Conservation (phyloP, 2,113 vertebrate genomes). For the Elanus axillaris region DNA sequence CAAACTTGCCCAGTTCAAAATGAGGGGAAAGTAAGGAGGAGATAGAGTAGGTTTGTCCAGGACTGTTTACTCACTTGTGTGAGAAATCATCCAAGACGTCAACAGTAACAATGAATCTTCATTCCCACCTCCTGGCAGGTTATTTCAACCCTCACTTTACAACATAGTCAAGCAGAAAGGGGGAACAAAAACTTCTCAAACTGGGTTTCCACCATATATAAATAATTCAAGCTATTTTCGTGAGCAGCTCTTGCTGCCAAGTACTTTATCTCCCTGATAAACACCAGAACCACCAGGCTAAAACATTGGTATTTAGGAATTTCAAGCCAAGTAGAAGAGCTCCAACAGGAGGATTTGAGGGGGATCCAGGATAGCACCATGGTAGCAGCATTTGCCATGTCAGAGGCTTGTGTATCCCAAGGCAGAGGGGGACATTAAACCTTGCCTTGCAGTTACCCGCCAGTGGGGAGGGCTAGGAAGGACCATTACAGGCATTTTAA, state of each 20-base stretch:
- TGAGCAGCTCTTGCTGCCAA: background rate
- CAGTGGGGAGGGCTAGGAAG: background rate
- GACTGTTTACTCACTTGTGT: background rate
- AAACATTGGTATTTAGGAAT: background rate
- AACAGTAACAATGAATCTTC: background rate
- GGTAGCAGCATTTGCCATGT: background rate
- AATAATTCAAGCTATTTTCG: background rate
- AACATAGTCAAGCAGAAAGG: background rate
- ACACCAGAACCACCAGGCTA: background rate
- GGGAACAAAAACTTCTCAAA: background rate
- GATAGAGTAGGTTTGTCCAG: background rate
- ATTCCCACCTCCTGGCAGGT: background rate
- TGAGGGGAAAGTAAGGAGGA: background rate
- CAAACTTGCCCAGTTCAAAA: background rate
- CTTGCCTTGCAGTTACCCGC: background rate
- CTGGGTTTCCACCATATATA: background rate
- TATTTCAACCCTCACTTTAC: background rate
- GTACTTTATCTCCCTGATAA: background rate
- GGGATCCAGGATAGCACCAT: background rate
- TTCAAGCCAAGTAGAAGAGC: background rate
- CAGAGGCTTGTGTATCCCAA: background rate
- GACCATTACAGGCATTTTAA: background rate
- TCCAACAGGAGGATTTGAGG: background rate
- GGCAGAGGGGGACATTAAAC: background rate
- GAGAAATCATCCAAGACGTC: background rate